Base-by-base conservation (phyloP, 2,797 vertebrate genomes). In the Pipistrellus pipistrellus region DNA sequence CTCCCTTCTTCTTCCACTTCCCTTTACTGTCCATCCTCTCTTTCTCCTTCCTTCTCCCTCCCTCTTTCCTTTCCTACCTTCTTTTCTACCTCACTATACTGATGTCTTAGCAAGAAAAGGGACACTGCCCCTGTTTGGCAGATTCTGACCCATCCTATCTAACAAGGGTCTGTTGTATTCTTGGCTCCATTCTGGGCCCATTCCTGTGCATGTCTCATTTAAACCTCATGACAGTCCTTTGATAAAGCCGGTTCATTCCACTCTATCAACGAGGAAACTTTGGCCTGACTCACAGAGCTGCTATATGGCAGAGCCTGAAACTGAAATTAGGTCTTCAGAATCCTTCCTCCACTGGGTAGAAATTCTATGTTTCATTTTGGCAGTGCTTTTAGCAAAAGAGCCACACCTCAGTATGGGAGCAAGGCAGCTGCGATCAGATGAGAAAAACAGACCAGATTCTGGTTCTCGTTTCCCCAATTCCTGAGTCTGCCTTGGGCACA, bases 351-450 rank as follows among this genome's bases (percentile, higher is more conserved):
- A n/a, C 53, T 53, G 8, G n/a, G 27, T 69, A 64, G 71, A 48
- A 76, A 80, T 21, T 53, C 38, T 44, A 23, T 80, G 69, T 69
- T 96, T 89, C 32, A 20, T 15, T 69, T 64, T n/a, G n/a, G 20
- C 83, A 80, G 64, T 81, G 46, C 53, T 69, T 71, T 91, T 89
- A 76, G 53, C n/a, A 46, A 89, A 72, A 53, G 55, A 81, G 18
- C 46, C 13, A 15, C 66, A 41, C 55, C 46, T 93, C 59, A 84
- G 53, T 62, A 15, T 69, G 30, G n/a, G 85, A 86, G n/a, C 35
- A 62, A 38, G 57, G 30, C 9, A 69, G 41, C 21, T 51, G 38
- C 30, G 66, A 85, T 78, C 44, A 59, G 48, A 32, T 73, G 73
- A 93, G 57, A 48, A 80, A 41, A 76, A 12, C 38, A 7, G 18